A percentile compares a stretch with the other conserved stretches of the same genome.
phyloP scores from a whole-genome alignment of 1,140 invertebrate species.

The Drosophila bifasciata region DNA sequence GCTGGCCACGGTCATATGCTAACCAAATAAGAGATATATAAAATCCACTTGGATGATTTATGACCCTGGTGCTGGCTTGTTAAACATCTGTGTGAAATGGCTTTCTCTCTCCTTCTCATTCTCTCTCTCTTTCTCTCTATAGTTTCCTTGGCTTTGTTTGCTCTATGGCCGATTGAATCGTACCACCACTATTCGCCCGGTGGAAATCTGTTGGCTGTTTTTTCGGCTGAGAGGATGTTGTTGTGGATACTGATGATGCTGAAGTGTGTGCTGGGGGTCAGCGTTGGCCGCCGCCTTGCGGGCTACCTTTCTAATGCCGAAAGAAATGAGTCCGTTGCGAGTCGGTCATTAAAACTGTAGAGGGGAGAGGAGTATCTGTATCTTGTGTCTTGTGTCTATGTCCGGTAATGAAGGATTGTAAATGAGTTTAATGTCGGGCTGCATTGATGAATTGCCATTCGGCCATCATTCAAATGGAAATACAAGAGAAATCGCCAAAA shows the following conservation, averaged over 20 bases:
- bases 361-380: constrained; percentile 6
- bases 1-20: constrained; percentile 36
- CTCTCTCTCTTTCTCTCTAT: constrained; percentile 9
- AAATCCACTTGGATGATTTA: constrained; percentile 72
- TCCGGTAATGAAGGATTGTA: constrained; percentile 73
- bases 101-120: constrained; percentile 31
- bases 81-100: constrained; percentile 80
- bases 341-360: constrained; percentile 66
- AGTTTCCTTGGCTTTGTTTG: constrained; percentile 69
- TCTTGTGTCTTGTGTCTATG: constrained; percentile 39
- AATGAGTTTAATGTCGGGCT: constrained; percentile 65
- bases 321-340: constrained; percentile 58
- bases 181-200: constrained; percentile 9
- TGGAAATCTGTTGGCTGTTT: constrained; percentile 29
- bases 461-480: background rate
- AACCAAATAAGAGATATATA: constrained; percentile 51
- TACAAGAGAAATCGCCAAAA: constrained; percentile 30
- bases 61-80: constrained; percentile 68
- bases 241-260: constrained; percentile 36
- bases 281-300: constrained; percentile 73
- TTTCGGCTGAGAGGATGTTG: constrained; percentile 36
- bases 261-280: constrained; percentile 69
- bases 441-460: constrained; percentile 66
- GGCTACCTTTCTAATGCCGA: constrained; percentile 72
- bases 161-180: constrained; percentile 48